Base-by-base conservation (phyloP, 2,113 vertebrate species). In the Sorex araneus region DNA sequence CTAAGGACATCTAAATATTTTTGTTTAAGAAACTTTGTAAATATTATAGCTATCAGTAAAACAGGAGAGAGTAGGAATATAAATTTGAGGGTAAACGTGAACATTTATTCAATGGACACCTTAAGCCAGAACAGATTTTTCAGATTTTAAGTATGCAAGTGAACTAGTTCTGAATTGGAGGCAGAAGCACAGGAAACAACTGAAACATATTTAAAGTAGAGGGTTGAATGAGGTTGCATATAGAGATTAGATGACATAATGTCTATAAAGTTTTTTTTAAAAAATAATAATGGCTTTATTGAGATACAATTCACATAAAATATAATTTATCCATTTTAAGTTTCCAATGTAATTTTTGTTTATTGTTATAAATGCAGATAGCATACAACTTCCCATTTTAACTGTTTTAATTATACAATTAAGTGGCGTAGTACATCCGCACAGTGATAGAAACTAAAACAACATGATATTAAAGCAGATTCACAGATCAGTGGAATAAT, bases 221-320 rank as follows among this genome's bases (percentile, higher is more conserved):
- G 32, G 2, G 28, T 71, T 81, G 57, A 82, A 70, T 75, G 28
- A 83, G 32, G 81, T 87, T 57, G 23, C 12, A 19, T 8, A 57
- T 12, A 88, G 7, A 50, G 9, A 57, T 80, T 57, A 78, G 89
- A 86, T 57, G 8, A 54, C 16, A n/a, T 91, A 93, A 89, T 81
- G 11, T 11, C 9, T 87, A 67, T 76, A 77, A 87, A 67, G 12
- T 0, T 64, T 94, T 66, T 73, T 6, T n/a, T n/a, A n/a, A 16
- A 25, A 34, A 47, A 11, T 47, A 47, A 19, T 57, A 85, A 85
- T 47, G 19, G 10, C 32, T 89, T 82, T 77, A 64, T 81, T 92
- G 45, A 73, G 45, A 57, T 77, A 47, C 66, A 70, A 81, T 81
- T 85, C 34, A 74, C 19, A 8, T 84, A 67, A 45, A n/a, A n/a